Percentiles rank a stretch among this genome's conserved stretches.
These are phyloP conservation scores for Sicus ferrugineus DNA, from an alignment of 2,888 invertebrate species.

Conservation along the genomic window DNA sequence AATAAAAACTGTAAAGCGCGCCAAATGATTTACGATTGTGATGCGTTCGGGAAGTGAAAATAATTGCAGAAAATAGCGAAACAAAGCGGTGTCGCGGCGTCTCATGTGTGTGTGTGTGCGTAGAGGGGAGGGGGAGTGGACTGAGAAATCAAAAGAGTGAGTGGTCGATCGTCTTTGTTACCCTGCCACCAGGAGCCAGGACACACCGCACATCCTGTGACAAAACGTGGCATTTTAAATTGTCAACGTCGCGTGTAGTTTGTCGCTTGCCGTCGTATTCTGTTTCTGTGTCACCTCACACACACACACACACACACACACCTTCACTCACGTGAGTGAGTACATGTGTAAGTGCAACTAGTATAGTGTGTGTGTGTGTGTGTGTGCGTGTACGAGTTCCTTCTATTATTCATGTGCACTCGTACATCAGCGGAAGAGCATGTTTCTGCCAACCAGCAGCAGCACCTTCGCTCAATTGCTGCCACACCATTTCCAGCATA, in stretches of 20 bases:
- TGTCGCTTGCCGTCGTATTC: background rate
- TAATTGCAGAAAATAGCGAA: conserved; percentile 22
- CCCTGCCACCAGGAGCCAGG: too few species aligned
- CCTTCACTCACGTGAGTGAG: too few species aligned
- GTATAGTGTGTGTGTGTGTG: background rate
- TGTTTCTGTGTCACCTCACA: background rate
- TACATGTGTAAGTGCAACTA: too few species aligned
- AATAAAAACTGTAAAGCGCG: conserved; percentile 21
- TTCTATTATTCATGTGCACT: too few species aligned
- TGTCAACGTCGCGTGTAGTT: conserved; percentile 15
- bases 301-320: too few species aligned
- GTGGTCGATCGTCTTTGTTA: too few species aligned
- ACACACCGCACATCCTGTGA: background rate
- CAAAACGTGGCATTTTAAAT: conserved; percentile 30
- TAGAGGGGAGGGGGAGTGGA: too few species aligned
- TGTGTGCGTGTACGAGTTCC: background rate
- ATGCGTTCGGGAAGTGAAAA: conserved; percentile 31
- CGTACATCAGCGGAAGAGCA: background rate
- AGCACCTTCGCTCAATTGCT: conserved; percentile 12
- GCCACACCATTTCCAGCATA: conserved; percentile 10
- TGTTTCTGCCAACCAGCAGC: background rate
- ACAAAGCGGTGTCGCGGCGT: background rate
- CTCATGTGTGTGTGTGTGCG: background rate
- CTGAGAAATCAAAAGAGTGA: too few species aligned
- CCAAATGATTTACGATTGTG: conserved; percentile 32